Evolutionary conservation across 1,140 invertebrate genomes (phyloP), one percentile per base, ranked within the genome.

Genomic region (Brachionus asplanchnoidis): DNA sequence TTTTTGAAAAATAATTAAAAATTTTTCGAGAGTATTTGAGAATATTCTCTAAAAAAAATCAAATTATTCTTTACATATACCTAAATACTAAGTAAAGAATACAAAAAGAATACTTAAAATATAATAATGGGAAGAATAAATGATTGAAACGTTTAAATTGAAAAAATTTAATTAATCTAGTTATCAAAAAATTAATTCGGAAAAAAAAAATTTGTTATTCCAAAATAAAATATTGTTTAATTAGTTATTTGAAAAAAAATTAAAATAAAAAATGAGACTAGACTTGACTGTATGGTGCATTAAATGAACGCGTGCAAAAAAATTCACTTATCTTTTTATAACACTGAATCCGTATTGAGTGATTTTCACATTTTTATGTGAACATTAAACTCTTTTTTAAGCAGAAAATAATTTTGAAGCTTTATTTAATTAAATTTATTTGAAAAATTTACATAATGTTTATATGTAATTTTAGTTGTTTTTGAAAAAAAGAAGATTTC

Each of bases 391-490:
- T 60, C 53, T 7, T 60, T 60, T 60, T 20, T 9, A 60, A 60
- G 53, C 53, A 56, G 53, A 56, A 60, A 20, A 60, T 60, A 60
- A 9, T 9, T 60, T 20, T 17, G 53, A 60, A 60, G 17, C n/a
- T 9, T 60, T 60, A 23, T 60, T 60, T 7, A 36, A 7, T 60
- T 20, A 60, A 60, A 20, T 60, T 60, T 60, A 60, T 60, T 9
- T 60, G n/a, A 60, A 60, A n/a, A 60, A 60, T 60, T 60, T 60
- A 60, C 53, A 60, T 60, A 60, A 60, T 60, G 20, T 60, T 60
- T 23, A 8, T 6, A 56, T 56, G 7, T 56, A 60, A 60, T 60
- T n/a, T 60, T 20, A 60, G 9, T 60, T 60, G n/a, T 20, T 20
- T 60, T 60, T 53, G 14, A 53, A 53, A 14, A 50, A 53, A 53